phyloP scores from a whole-genome alignment of 2,888 invertebrate species.

The Oasisia sp. region DNA sequence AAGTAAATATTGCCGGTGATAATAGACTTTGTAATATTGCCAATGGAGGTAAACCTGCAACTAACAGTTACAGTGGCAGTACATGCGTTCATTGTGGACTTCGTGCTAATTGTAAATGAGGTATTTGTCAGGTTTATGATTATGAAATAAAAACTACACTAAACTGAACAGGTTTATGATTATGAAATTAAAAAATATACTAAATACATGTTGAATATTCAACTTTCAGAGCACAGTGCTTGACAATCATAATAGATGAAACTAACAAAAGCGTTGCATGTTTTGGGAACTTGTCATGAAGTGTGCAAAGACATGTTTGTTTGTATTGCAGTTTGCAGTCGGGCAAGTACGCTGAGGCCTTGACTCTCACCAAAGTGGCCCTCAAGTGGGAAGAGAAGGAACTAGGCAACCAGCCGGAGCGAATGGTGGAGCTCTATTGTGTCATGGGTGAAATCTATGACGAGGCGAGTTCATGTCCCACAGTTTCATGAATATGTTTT shows the following conservation, averaged over 20 bases:
- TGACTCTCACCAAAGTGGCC: conserved; percentile 60
- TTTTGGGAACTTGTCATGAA: not conserved
- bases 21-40: too few species aligned
- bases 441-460: conserved; percentile 64
- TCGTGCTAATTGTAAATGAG: too few species aligned
- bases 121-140: too few species aligned
- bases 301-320: not conserved
- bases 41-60: too few species aligned
- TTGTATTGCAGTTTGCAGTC: conserved; percentile 55
- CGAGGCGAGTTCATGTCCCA: conserved; percentile 50
- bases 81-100: too few species aligned
- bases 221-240: not conserved
- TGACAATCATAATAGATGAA: not conserved
- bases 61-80: too few species aligned
- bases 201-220: too few species aligned
- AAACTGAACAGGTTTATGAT: too few species aligned
- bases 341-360: conserved; percentile 60
- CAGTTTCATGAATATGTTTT: not conserved
- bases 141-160: too few species aligned
- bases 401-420: conserved; percentile 58
- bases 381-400: conserved; percentile 63
- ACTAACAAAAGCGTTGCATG: not conserved
- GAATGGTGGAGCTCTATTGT: conserved; percentile 63
- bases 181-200: too few species aligned
- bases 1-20: too few species aligned